Conservation (phyloP, 2,888 invertebrate genomes). For the Dasypogon diadema region DNA sequence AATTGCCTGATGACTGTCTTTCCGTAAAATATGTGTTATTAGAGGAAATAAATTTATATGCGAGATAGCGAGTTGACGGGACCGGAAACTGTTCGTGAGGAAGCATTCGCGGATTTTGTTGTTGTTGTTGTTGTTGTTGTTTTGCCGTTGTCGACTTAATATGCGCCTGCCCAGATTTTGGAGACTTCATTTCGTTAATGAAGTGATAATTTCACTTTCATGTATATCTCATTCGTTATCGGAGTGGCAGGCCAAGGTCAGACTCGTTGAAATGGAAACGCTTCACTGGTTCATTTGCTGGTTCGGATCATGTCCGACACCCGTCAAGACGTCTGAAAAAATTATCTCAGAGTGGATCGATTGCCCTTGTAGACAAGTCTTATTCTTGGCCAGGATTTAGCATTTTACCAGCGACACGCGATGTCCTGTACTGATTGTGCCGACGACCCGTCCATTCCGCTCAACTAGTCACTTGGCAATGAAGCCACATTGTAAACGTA, state of each 20-base stretch:
- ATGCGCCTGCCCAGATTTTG: background rate
- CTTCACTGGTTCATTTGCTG: background rate
- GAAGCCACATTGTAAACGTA: slow-evolving; percentile 40
- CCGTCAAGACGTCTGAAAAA: slow-evolving; percentile 37
- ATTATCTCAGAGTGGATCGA: slow-evolving; percentile 9
- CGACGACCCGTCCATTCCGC: slow-evolving; percentile 4
- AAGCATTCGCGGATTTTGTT: background rate
- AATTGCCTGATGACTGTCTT: slow-evolving; percentile 32
- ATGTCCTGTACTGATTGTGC: slow-evolving; percentile 5
- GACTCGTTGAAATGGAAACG: background rate
- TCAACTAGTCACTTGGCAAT: slow-evolving; percentile 27
- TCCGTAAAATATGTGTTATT: slow-evolving; percentile 22
- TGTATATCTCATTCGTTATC: background rate
- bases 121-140: too few species aligned
- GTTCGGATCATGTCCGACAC: background rate
- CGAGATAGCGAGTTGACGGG: background rate
- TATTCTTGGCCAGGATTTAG: slow-evolving; percentile 15
- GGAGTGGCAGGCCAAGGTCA: slow-evolving; percentile 20
- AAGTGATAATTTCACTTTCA: slow-evolving; percentile 39
- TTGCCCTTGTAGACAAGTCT: background rate
- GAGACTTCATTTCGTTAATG: background rate
- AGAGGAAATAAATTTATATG: slow-evolving; percentile 34
- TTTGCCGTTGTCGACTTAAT: too few species aligned
- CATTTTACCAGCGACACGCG: slow-evolving; percentile 9
- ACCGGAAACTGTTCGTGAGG: background rate